Evolutionary conservation across 2,888 invertebrate species (phyloP).

Genomic region (Xestia ashworthii): DNA sequence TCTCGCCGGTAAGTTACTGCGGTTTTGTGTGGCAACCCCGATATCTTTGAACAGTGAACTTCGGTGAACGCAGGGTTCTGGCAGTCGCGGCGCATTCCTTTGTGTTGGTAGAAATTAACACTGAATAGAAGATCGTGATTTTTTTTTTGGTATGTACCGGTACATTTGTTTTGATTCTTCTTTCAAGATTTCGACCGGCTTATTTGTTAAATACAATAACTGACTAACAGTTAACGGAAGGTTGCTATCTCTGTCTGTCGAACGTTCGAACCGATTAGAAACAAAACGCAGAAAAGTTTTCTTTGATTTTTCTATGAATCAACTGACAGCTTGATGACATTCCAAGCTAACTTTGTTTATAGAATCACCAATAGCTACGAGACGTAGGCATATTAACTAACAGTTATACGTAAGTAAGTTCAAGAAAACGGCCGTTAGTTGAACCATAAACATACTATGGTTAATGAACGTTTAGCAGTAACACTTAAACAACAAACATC

Average conservation of each 20-base stretch:
- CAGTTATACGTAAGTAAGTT: too few species aligned
- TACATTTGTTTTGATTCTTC: not conserved
- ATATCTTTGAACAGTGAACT: conserved; percentile 8
- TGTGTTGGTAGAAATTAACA: not conserved
- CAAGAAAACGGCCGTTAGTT: not conserved
- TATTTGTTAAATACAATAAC: not conserved
- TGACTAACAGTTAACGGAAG: too few species aligned
- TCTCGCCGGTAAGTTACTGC: conserved; percentile 7
- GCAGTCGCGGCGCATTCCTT: not conserved
- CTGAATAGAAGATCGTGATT: not conserved
- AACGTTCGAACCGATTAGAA: too few species aligned
- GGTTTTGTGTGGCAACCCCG: conserved; percentile 13
- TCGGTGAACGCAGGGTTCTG: not conserved
- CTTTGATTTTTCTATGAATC: too few species aligned
- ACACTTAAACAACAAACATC: not conserved
- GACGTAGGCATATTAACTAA: too few species aligned
- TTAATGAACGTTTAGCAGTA: not conserved
- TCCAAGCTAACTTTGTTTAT: too few species aligned
- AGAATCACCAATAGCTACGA: too few species aligned
- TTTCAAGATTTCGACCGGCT: not conserved
- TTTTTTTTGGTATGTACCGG: too few species aligned
- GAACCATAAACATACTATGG: not conserved
- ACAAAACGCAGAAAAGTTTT: too few species aligned
- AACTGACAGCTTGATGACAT: too few species aligned
- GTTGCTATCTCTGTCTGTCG: too few species aligned